Conservation (phyloP, 2,113 vertebrate species). For the Oryctolagus cuniculus region mOryCun1.1 NC_091432.1:166780501-166781000, state of each 20-base stretch:
- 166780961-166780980: background rate
- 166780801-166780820: background rate
- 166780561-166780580: background rate
- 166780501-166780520: background rate
- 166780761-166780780: background rate
- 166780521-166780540: background rate
- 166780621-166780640: background rate
- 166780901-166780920: background rate
- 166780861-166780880: background rate
- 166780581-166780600: background rate
- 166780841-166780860: background rate
- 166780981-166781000: background rate
- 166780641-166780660: background rate
- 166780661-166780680: background rate
- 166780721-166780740: background rate
- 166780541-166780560: background rate
- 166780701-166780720: background rate
- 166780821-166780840: background rate
- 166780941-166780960: background rate
- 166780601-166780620: background rate
- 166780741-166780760: background rate
- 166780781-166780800: background rate
- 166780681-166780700: background rate
- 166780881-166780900: constrained; percentile 33
- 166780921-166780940: background rate